Evolutionary conservation across 2,888 invertebrate species (phyloP).

Genomic region (Tachina fera): DNA sequence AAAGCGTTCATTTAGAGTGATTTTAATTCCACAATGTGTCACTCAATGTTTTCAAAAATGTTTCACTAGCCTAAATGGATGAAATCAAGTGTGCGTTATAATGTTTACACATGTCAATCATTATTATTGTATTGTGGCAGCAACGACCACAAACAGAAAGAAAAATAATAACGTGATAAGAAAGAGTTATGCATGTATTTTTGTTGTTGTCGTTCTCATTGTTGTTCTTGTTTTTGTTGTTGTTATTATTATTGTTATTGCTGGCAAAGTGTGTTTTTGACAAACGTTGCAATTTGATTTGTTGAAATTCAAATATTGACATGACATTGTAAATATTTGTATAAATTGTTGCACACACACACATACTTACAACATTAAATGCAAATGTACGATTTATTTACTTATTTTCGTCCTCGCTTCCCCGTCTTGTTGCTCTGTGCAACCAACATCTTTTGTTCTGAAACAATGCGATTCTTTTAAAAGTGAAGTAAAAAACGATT

Average conservation of each 20-base stretch:
- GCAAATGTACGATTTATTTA: constrained; percentile 36
- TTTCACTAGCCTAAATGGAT: constrained; percentile 29
- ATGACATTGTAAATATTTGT: constrained; percentile 67
- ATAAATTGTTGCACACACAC: constrained; percentile 43
- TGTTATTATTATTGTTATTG: constrained; percentile 39
- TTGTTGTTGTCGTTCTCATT: background rate
- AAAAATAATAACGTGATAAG: constrained; percentile 25
- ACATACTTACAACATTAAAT: constrained; percentile 32
- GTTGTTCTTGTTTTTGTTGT: background rate
- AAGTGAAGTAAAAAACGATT: constrained; percentile 10
- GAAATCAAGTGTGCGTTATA: constrained; percentile 37
- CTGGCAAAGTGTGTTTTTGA: constrained; percentile 66
- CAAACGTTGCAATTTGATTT: constrained; percentile 71
- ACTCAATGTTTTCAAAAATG: background rate
- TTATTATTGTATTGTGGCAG: constrained; percentile 57
- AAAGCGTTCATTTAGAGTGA: constrained; percentile 2
- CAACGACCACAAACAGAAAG: constrained; percentile 27
- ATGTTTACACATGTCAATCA: constrained; percentile 65
- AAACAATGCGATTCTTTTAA: constrained; percentile 7
- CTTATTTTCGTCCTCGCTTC: background rate
- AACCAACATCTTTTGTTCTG: constrained; percentile 31
- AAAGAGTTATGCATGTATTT: constrained; percentile 9
- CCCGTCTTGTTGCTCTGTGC: background rate
- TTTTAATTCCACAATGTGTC: background rate
- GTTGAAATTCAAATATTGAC: constrained; percentile 68